phyloP scores from a whole-genome alignment of 2,113 vertebrate genomes.

The Corapipo altera region DNA sequence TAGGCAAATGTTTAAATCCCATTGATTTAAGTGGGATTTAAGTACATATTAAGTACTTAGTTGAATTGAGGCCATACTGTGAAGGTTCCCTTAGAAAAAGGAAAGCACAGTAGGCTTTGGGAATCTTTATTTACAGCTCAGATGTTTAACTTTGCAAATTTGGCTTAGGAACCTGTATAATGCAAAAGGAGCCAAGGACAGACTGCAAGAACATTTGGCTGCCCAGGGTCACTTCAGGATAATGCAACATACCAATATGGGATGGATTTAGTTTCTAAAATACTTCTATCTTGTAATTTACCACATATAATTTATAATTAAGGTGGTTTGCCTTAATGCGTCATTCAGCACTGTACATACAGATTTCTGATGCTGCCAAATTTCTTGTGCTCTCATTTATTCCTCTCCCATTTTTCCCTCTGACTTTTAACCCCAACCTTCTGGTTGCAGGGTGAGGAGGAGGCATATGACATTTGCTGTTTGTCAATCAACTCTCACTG shows the following conservation, averaged over 20 bases:
- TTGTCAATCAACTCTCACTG: constrained; percentile 27
- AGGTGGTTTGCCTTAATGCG: neutral
- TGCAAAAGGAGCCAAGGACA: constrained; percentile 40
- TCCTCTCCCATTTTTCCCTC: neutral
- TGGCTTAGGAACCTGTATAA: constrained; percentile 35
- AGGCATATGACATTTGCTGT: neutral
- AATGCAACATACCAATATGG: neutral
- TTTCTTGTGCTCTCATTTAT: neutral
- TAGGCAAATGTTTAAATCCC: constrained; percentile 49
- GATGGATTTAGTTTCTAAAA: neutral
- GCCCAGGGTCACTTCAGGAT: constrained; percentile 47
- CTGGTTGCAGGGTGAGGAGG: constrained; percentile 10
- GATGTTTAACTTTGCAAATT: constrained; percentile 47
- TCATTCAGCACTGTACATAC: neutral
- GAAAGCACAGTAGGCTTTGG: constrained; percentile 38
- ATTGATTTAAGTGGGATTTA: constrained; percentile 58
- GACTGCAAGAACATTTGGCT: constrained; percentile 52
- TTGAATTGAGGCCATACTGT: constrained; percentile 37
- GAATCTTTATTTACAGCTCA: constrained; percentile 61
- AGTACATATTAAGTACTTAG: constrained; percentile 43
- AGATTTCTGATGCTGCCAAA: neutral
- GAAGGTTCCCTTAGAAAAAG: constrained; percentile 28
- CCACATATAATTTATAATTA: neutral
- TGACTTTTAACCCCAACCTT: constrained; percentile 42
- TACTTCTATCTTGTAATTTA: neutral